Evolutionary conservation across 2,113 vertebrate genomes (phyloP), one percentile per base, ranked within the genome.

Genomic region (Gracilinanus agilis): DNA sequence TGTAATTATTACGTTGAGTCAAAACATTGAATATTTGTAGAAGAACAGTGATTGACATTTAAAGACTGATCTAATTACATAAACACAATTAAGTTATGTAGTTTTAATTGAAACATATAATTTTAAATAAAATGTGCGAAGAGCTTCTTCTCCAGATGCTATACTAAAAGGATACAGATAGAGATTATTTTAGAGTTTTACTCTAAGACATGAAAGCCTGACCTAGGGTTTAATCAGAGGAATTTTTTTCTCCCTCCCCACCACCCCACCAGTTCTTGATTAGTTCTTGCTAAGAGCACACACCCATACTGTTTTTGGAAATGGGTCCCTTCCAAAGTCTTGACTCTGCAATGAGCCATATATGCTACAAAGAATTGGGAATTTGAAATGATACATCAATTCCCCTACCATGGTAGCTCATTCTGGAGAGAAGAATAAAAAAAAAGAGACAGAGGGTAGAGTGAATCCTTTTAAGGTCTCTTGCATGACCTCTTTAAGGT

Each of bases 21-120:
- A 55, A 24, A 89, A 44, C 34, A 40, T 89, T 55, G 91, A 91
- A 16, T 90, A 93, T 29, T 94, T 88, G 90, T 55, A 90, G 88
- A 90, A 25, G 49, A 93, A 92, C 92, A 55, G 89, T 44, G 54
- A 5, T 56, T 88, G 90, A 11, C 91, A 0, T 90, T 92, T 93
- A 90, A 92, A 95, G 24, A 95, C 91, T 95, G 90, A 53, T 56
- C 44, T 58, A 92, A 58, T 90, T 92, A 91, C 40, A 61, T 53
- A 55, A 61, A 44, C 12, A 19, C 34, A n/a, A 49, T 49, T 49
- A 49, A 67, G n/a, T 75, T 75, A 19, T 12, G 19, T 75, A 75
- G 34, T 75, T 75, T 93, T 93, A 24, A 44, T 93, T 94, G 16
- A 67, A 90, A 88, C 12, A 75, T 91, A 9, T 96, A 91, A 55